Conservation (phyloP, 2,113 vertebrate genomes). For the Bujurquina vittata region DNA sequence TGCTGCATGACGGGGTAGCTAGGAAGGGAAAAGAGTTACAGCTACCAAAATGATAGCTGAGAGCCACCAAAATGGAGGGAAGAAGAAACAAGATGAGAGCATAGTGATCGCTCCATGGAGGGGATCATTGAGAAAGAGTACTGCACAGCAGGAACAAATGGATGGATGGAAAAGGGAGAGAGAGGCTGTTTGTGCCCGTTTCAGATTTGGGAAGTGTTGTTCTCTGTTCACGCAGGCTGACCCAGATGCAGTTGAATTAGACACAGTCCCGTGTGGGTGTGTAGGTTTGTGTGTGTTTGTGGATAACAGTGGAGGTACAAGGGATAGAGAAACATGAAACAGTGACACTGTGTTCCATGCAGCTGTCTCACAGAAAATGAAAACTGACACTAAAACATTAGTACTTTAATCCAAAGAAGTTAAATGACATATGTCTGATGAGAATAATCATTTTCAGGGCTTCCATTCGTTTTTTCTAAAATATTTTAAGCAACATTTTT, state of each 20-base stretch:
- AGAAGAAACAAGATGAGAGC: constrained; percentile 33
- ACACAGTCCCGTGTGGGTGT: constrained; percentile 25
- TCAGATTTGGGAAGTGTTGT: constrained; percentile 29
- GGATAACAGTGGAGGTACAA: constrained; percentile 2
- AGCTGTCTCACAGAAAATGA: not conserved
- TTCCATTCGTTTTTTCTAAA: not conserved
- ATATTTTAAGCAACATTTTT: not conserved
- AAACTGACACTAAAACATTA: not conserved
- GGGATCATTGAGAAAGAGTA: constrained; percentile 18
- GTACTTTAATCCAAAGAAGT: no score
- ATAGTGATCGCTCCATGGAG: constrained; percentile 1
- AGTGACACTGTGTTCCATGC: not conserved
- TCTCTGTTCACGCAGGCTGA: constrained; percentile 44
- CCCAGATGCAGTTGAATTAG: constrained; percentile 66
- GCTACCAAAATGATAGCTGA: constrained; percentile 33
- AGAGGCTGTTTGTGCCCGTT: constrained; percentile 27
- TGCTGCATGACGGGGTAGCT: not conserved
- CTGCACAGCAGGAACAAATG: constrained; percentile 7
- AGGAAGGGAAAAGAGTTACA: not conserved
- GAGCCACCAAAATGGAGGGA: constrained; percentile 34
- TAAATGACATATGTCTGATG: not conserved
- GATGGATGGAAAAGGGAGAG: constrained; percentile 21
- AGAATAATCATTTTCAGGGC: not conserved
- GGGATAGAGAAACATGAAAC: not conserved
- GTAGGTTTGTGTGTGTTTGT: not conserved